A percentile compares a stretch with the other conserved stretches of the same genome.
These are phyloP conservation scores for Aeoliscus strigatus DNA, from an alignment of 2,797 vertebrate genomes.

Conservation along the genomic window DNA sequence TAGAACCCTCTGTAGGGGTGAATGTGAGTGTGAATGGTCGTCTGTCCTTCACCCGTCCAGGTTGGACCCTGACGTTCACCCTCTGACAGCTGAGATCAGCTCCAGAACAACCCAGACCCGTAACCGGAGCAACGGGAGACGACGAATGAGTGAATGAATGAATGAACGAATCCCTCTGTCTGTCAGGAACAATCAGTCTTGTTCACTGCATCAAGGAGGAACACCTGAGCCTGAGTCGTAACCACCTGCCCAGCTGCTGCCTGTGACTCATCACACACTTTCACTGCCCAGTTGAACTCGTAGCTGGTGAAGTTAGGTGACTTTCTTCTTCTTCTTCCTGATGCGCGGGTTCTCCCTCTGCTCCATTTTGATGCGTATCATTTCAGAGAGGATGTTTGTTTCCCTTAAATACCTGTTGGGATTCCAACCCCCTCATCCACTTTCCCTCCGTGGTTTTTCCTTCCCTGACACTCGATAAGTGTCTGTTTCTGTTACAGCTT, in stretches of 20 bases:
- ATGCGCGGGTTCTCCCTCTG: not conserved
- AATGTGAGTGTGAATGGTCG: too few species aligned
- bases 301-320: not conserved
- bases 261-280: slow-evolving; percentile 3
- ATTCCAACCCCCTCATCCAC: slow-evolving; percentile 50
- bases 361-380: not conserved
- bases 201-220: slow-evolving; percentile 49
- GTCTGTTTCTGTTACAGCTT: slow-evolving; percentile 31
- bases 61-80: too few species aligned
- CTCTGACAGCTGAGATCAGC: too few species aligned
- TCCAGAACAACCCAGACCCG: too few species aligned
- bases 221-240: slow-evolving; percentile 54
- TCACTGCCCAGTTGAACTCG: slow-evolving; percentile 5
- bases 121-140: too few species aligned
- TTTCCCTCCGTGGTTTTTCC: slow-evolving; percentile 37
- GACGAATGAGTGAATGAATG: too few species aligned
- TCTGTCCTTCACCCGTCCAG: too few species aligned
- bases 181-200: slow-evolving; percentile 14
- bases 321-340: not conserved
- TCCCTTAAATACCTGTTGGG: slow-evolving; percentile 45
- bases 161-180: not conserved
- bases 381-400: slow-evolving; percentile 2
- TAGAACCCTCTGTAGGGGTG: too few species aligned
- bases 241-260: slow-evolving; percentile 30
- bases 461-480: slow-evolving; percentile 33